These are phyloP conservation scores for Carcina quercana DNA, from an alignment of 2,888 invertebrate species.

Conservation along the genomic window DNA sequence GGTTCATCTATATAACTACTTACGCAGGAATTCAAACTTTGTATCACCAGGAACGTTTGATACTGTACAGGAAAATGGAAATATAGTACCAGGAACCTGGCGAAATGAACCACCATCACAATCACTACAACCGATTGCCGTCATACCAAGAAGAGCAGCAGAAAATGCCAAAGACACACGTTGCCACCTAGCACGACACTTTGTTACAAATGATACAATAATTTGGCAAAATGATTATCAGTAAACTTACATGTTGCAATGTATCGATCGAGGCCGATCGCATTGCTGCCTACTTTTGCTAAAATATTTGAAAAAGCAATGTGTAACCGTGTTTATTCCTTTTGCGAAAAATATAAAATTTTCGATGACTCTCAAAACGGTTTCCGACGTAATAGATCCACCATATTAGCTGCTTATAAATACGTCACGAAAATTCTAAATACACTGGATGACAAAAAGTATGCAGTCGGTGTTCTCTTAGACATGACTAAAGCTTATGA, in stretches of 20 bases:
- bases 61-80: constrained; percentile 17
- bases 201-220: constrained; percentile 19
- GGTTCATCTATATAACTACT: constrained; percentile 20
- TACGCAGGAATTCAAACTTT: constrained; percentile 15
- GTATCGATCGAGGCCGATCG: too few species aligned
- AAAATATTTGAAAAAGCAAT: too few species aligned
- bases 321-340: too few species aligned
- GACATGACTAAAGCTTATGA: too few species aligned
- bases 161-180: constrained; percentile 18
- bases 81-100: constrained; percentile 22
- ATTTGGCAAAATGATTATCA: constrained; percentile 23
- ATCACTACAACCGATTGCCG: constrained; percentile 19
- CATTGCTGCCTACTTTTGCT: too few species aligned
- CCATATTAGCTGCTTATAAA: too few species aligned
- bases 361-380: too few species aligned
- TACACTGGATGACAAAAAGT: too few species aligned
- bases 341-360: too few species aligned
- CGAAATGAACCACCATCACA: constrained; percentile 18
- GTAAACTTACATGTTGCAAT: constrained; percentile 16
- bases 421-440: too few species aligned
- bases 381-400: too few species aligned
- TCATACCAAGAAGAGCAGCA: constrained; percentile 20
- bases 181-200: constrained; percentile 20
- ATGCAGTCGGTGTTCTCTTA: too few species aligned
- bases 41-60: constrained; percentile 18